These are phyloP conservation scores for Syrmaticus mikado DNA, from an alignment of 2,113 vertebrate genomes.

Conservation along the genomic window DNA sequence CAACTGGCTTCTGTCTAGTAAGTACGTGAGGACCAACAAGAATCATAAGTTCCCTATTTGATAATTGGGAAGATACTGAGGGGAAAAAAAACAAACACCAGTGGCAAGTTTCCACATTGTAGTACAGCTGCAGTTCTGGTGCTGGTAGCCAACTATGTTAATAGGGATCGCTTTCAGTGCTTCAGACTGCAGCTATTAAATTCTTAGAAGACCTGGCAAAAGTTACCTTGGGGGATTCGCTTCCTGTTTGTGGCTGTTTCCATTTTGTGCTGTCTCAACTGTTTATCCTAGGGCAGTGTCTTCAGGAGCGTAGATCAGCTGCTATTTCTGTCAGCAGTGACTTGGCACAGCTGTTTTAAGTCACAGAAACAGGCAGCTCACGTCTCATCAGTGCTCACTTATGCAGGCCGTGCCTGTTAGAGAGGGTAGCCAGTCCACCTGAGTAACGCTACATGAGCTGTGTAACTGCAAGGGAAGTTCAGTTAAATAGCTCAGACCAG, in stretches of 20 bases:
- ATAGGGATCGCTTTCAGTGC: background rate
- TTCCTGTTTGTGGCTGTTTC: background rate
- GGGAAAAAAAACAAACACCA: background rate
- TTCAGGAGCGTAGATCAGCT: background rate
- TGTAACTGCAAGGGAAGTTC: background rate
- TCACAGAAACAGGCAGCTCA: background rate
- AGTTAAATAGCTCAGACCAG: background rate
- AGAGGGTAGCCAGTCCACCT: background rate
- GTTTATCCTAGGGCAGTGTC: background rate
- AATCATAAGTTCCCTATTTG: background rate
- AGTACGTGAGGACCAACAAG: background rate
- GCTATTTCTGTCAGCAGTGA: background rate
- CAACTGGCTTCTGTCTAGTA: background rate
- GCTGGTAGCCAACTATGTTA: background rate
- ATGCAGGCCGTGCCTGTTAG: background rate
- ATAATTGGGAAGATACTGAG: background rate
- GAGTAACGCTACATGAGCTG: fast-evolving
- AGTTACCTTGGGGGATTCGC: background rate
- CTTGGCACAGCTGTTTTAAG: background rate
- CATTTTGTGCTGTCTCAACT: background rate
- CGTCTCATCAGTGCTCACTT: background rate
- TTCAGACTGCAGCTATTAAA: background rate
- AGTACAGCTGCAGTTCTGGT: background rate
- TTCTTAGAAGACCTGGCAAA: background rate
- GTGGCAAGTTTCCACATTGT: background rate